Base-by-base conservation (phyloP, 2,113 vertebrate species). In the Neogale vison region DNA sequence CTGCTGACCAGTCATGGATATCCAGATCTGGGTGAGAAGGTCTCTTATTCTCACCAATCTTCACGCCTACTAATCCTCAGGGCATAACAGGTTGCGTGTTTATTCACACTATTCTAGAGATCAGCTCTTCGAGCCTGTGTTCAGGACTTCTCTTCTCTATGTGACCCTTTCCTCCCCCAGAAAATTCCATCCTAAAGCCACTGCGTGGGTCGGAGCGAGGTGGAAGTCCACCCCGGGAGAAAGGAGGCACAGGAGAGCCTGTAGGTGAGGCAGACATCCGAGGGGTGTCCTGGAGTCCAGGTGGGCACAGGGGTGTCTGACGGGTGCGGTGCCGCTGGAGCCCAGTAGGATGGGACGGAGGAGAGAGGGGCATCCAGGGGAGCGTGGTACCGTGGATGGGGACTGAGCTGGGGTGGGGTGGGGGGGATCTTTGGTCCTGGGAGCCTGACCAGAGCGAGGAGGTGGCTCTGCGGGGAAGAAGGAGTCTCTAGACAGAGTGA, bases 241-340 rank as follows among this genome's bases (percentile, higher is more conserved):
- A 55, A 47, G 15, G 69, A 29, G 15, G 20, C 59, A 13, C 71
- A 34, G 80, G 52, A 18, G 63, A 72, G 2, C 52, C 13, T 3
- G 4, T 2, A 1, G 17, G 13, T 4, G 6, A 69, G 11, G 12
- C 23, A 2, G 50, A 34, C 6, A 24, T 12, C 42, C 45, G 14
- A 26, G 10, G 52, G 79, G 34, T 1, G 55, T 80, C 39, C 11
- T 1, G 4, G 6, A 23, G 61, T 11, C 39, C 7, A 7, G n/a
- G 21, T 3, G 29, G 17, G 6, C 5, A 4, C 1, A 0, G n/a
- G 26, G 20, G 50, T 2, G 5, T 29, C 50, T 23, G 4, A 0
- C 1, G 42, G 36, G 18, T 55, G 4, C 42, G 77, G 55, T 2
- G 18, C 26, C n/a, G 6, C 9, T 11, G 4, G 6, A n/a, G 7